Percentiles rank a stretch among this genome's conserved stretches.
phyloP scores from a whole-genome alignment of 2,888 invertebrate species.

The Byasa hedistus region DNA sequence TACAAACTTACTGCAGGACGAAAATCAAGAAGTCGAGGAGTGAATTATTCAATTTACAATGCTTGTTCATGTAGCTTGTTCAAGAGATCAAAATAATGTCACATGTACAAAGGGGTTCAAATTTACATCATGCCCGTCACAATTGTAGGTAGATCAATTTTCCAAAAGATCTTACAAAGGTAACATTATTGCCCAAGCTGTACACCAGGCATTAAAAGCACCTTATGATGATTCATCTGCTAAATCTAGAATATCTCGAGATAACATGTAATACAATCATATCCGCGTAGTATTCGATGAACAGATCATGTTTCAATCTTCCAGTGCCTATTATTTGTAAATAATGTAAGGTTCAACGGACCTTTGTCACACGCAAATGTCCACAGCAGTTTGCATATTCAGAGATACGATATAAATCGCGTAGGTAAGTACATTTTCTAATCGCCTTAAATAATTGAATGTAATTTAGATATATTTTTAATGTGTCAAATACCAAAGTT shows the following conservation, averaged over 20 bases:
- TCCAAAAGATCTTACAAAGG: constrained; percentile 17
- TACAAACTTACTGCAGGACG: constrained; percentile 72
- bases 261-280: constrained; percentile 29
- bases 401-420: constrained; percentile 69
- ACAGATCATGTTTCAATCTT: constrained; percentile 55
- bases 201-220: constrained; percentile 61
- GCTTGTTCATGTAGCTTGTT: constrained; percentile 46
- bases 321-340: constrained; percentile 71
- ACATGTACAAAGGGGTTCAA: constrained; percentile 43
- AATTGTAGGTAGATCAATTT: neutral
- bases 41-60: constrained; percentile 40
- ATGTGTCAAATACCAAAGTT: constrained; percentile 58
- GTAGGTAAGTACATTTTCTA: constrained; percentile 61
- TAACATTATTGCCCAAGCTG: constrained; percentile 43
- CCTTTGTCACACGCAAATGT: constrained; percentile 34
- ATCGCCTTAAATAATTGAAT: constrained; percentile 59
- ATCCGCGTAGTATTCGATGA: constrained; percentile 44
- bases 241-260: constrained; percentile 46
- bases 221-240: constrained; percentile 59
- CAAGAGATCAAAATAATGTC: constrained; percentile 47
- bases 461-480: constrained; percentile 48
- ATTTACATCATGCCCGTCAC: neutral
- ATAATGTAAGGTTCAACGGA: constrained; percentile 49
- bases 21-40: constrained; percentile 71
- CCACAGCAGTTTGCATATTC: constrained; percentile 54